Percentiles rank a stretch among this genome's conserved stretches.
Conservation (phyloP, 2,888 invertebrate genomes). For the Gastracanthus pulcherrimus region DNA sequence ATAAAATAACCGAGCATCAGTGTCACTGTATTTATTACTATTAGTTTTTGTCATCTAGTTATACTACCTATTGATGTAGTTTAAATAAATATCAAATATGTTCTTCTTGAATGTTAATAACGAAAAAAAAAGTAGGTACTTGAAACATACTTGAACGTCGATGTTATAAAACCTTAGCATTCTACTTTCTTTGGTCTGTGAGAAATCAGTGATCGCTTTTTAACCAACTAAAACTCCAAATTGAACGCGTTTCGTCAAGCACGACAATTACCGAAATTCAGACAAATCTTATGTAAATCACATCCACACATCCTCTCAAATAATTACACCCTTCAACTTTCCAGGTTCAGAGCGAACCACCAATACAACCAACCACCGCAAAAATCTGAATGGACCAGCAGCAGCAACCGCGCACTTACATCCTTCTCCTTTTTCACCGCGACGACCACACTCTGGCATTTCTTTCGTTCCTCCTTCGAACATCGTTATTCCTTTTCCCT, state of each 20-base stretch:
- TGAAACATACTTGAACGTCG: no score
- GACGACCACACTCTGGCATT: neutral
- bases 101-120: no score
- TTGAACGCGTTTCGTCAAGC: neutral
- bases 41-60: no score
- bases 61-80: no score
- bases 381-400: slow-evolving; percentile 19
- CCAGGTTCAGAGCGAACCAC: neutral
- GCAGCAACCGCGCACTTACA: neutral
- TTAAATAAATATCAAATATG: no score
- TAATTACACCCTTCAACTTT: slow-evolving; percentile 8
- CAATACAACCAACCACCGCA: neutral
- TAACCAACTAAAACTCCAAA: neutral
- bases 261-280: neutral
- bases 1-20: no score
- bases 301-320: neutral
- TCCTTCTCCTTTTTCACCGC: neutral
- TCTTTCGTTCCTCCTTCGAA: neutral
- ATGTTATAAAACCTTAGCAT: no score
- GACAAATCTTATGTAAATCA: slow-evolving; percentile 22
- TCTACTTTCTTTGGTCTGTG: neutral
- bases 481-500: neutral
- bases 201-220: neutral
- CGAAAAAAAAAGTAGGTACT: no score
- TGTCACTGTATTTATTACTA: no score